Conservation (phyloP, 2,113 vertebrate genomes). For the Danio rerio region DNA sequence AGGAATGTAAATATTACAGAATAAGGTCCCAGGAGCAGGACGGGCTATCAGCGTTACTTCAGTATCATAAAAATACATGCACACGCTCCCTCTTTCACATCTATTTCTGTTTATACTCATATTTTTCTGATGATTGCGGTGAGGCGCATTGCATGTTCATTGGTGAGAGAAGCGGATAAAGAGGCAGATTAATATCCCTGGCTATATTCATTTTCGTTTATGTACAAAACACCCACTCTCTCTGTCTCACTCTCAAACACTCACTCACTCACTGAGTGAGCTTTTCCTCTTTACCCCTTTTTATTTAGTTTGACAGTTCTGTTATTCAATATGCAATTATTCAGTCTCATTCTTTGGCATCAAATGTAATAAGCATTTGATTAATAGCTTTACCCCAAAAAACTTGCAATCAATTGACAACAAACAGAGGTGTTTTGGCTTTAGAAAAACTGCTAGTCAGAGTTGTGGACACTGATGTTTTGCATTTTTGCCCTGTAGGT, state of each 20-base stretch:
- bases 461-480: conserved; percentile 32
- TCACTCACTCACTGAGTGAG: conserved; percentile 29
- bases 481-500: conserved; percentile 32
- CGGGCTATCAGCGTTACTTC: conserved; percentile 12
- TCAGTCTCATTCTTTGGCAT: background rate
- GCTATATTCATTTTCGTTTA: conserved; percentile 47
- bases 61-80: conserved; percentile 12
- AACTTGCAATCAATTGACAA: background rate
- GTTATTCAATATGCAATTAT: background rate
- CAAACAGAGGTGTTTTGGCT: background rate
- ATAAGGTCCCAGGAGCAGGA: conserved; percentile 20
- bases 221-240: conserved; percentile 32
- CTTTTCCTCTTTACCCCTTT: conserved; percentile 1
- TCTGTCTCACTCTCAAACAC: background rate
- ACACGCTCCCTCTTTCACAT: conserved; percentile 26
- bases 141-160: background rate
- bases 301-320: background rate
- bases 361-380: background rate
- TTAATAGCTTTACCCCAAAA: background rate
- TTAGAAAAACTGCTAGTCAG: conserved; percentile 13
- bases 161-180: background rate
- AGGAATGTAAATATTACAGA: conserved; percentile 40
- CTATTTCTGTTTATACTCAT: conserved; percentile 12
- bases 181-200: conserved; percentile 37
- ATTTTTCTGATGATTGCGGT: conserved; percentile 17